Percentiles rank a stretch among this genome's conserved stretches.
Conservation (phyloP, 2,888 invertebrate genomes). For the Callinectes sapidus region DNA sequence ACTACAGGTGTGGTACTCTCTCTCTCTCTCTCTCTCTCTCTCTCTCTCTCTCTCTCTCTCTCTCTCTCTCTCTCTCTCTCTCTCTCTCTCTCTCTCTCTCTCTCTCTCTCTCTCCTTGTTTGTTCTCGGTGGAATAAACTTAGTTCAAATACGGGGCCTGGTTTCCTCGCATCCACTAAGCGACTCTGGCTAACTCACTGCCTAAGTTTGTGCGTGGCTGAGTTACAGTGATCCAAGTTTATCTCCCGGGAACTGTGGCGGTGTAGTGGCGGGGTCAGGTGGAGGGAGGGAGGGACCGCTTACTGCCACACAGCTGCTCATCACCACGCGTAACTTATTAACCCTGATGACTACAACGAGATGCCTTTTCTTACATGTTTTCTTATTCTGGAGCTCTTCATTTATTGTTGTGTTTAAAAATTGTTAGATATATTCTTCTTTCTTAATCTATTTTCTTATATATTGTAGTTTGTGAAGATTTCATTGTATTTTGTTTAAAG, state of each 20-base stretch:
- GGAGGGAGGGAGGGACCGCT: background rate
- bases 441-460: too few relatives aligned
- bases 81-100: constrained; percentile 25
- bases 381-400: too few relatives aligned
- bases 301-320: too few relatives aligned
- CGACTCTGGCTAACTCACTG: background rate
- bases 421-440: too few relatives aligned
- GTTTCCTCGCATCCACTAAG: background rate
- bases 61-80: constrained; percentile 24
- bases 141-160: background rate
- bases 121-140: background rate
- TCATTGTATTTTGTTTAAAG: too few relatives aligned
- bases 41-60: constrained; percentile 22
- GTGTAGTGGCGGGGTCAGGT: background rate
- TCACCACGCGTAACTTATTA: too few relatives aligned
- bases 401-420: too few relatives aligned
- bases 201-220: background rate
- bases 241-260: background rate
- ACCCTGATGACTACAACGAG: too few relatives aligned
- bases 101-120: constrained; percentile 16
- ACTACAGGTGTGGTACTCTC: background rate
- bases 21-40: constrained; percentile 33
- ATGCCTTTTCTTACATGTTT: too few relatives aligned
- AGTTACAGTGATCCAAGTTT: constrained; percentile 15
- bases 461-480: too few relatives aligned